Evolutionary conservation across 1,140 invertebrate species (phyloP), one percentile per base, ranked within the genome.

Genomic region (Thaumetopoea pityocampa): DNA sequence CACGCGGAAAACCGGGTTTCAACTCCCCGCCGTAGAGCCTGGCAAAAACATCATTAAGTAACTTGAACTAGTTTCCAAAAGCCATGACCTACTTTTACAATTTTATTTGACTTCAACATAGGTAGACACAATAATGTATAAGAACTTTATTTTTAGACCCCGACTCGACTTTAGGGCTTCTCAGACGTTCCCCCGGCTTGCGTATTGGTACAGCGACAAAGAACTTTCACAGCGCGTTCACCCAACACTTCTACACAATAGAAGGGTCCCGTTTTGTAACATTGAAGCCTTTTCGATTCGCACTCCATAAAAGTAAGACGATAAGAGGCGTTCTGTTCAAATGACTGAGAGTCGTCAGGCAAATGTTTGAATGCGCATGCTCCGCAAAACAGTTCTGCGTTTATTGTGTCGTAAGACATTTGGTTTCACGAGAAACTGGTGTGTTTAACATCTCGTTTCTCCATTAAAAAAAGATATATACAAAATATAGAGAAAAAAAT

Each of bases 261-360:
- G 58, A 67, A 67, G 58, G 63, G 64, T 65, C 67, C 46, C 61
- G 56, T 67, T 71, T 60, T 71, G 61, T 67, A 61, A 63, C 40
- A 46, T 56, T 42, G 64, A 63, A 68, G 66, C 58, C 65, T 68
- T 64, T 67, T 70, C 65, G 67, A 77, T 77, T 71, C 66, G 47
- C 61, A 77, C 48, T 62, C 52, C 55, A 69, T 71, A 66, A 73
- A 68, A 71, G 61, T 67, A 71, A 71, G 57, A 57, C 66, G 72
- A 77, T 69, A 72, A 72, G 67, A 72, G 66, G 54, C 66, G 52
- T 69, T 71, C 54, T 48, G 49, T 64, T 42, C 55, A 70, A 78
- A 74, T 74, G 66, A 70, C 66, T 67, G 55, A 53, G 47, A 67
- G 52, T 65, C 67, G 53, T 59, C 66, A 62, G 36, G 49, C 45